A percentile compares a stretch with the other conserved stretches of the same genome.
Conservation (phyloP, 2,113 vertebrate genomes). For the Sciurus niger region DNA sequence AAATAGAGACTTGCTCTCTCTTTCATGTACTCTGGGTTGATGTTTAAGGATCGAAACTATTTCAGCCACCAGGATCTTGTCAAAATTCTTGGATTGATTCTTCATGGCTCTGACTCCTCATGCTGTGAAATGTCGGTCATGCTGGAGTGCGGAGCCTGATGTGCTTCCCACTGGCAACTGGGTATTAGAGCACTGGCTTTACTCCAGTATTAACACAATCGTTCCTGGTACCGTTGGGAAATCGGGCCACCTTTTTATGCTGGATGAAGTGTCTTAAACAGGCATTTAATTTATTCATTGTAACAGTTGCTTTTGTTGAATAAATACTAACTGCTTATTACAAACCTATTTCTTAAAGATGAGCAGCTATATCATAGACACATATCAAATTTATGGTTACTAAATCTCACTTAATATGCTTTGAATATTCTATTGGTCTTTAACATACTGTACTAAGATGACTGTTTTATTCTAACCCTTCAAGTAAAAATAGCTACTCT, state of each 20-base stretch:
- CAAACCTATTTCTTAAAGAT: conserved; percentile 82
- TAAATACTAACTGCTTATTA: conserved; percentile 82
- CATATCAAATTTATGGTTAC: conserved; percentile 73
- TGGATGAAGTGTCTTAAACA: conserved; percentile 67
- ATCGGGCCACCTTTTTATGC: conserved; percentile 2
- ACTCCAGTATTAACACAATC: neutral
- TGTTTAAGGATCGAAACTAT: neutral
- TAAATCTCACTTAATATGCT: conserved; percentile 80
- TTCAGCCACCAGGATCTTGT: conserved; percentile 48
- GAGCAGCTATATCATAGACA: conserved; percentile 75
- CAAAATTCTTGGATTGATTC: conserved; percentile 55
- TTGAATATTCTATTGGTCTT: conserved; percentile 77
- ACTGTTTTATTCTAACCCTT: conserved; percentile 70
- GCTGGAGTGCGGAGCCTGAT: neutral
- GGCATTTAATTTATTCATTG: conserved; percentile 80
- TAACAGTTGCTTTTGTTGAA: conserved; percentile 73
- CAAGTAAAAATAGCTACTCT: conserved; percentile 70
- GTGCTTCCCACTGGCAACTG: neutral
- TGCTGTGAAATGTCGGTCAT: neutral
- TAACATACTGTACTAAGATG: conserved; percentile 61
- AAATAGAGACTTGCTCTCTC: neutral
- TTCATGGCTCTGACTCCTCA: neutral
- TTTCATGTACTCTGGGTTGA: neutral
- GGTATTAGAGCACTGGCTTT: neutral
- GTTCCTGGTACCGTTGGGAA: conserved; percentile 11